A percentile compares a stretch with the other conserved stretches of the same genome.
Conservation (phyloP, 2,797 vertebrate species). For the Odontamblyopus lacepedii region DNA sequence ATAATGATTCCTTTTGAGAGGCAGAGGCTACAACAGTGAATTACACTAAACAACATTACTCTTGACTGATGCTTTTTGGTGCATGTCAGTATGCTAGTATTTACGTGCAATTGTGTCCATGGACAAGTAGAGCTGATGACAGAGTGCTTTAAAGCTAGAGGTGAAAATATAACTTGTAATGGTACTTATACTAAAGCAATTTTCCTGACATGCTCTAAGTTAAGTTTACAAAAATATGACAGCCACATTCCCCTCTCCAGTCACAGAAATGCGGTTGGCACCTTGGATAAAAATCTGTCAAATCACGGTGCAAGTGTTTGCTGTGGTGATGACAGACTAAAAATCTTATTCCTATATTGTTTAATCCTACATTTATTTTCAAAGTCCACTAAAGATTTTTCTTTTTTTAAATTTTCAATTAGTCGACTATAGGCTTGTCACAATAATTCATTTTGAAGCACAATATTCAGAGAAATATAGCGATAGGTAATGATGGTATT, state of each 20-base stretch:
- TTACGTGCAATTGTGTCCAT: constrained; percentile 15
- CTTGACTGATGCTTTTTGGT: constrained; percentile 57
- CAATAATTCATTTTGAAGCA: no score
- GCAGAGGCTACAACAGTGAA: constrained; percentile 65
- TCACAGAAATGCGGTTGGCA: neutral
- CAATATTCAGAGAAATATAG: no score
- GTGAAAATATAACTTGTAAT: neutral
- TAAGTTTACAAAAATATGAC: neutral
- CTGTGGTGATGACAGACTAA: neutral
- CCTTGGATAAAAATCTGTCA: neutral
- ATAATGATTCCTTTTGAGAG: constrained; percentile 68
- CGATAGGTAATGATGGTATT: no score
- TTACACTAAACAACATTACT: constrained; percentile 70
- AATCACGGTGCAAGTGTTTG: neutral
- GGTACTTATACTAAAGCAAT: constrained; percentile 2
- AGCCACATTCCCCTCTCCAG: neutral
- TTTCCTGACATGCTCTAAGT: neutral
- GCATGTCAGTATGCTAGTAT: constrained; percentile 13
- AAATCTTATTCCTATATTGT: neutral
- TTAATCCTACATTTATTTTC: no score
- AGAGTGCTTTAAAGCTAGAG: constrained; percentile 23
- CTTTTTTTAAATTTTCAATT: neutral
- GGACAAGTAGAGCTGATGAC: constrained; percentile 21
- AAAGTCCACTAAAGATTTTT: neutral
- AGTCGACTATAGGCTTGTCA: no score